phyloP scores from a whole-genome alignment of 2,113 vertebrate species.

The Chaetodon auriga region DNA sequence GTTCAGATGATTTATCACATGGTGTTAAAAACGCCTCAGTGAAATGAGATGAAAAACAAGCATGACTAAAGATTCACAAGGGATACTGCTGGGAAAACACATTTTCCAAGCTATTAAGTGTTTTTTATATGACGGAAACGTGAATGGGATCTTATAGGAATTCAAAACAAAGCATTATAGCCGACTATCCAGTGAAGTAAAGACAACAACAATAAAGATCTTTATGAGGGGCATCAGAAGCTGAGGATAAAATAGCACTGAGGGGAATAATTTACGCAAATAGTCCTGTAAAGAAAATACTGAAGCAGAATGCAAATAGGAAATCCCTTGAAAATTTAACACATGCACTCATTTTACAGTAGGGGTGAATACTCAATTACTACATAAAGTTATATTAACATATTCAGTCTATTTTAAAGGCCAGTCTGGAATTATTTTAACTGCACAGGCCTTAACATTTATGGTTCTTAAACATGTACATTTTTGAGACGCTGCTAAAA shows the following conservation, averaged over 20 bases:
- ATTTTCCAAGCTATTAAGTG: slow-evolving; percentile 76
- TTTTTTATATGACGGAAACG: slow-evolving; percentile 70
- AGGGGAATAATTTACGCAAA: slow-evolving; percentile 60
- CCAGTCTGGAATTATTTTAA: neutral
- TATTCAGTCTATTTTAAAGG: slow-evolving; percentile 15
- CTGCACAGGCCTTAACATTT: neutral
- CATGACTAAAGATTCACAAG: slow-evolving; percentile 75
- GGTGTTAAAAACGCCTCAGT: slow-evolving; percentile 67
- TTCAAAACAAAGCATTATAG: slow-evolving; percentile 63
- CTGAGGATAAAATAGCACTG: slow-evolving; percentile 47
- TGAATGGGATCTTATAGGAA: slow-evolving; percentile 62
- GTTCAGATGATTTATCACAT: slow-evolving; percentile 65
- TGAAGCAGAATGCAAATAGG: slow-evolving; percentile 21
- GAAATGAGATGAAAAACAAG: slow-evolving; percentile 76
- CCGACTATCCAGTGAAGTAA: slow-evolving; percentile 50
- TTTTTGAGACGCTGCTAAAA: neutral
- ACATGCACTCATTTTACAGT: slow-evolving; percentile 39
- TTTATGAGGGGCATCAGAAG: slow-evolving; percentile 57
- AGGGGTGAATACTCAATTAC: slow-evolving; percentile 31
- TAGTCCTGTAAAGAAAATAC: slow-evolving; percentile 55
- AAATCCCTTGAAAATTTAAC: slow-evolving; percentile 40
- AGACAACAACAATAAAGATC: slow-evolving; percentile 63
- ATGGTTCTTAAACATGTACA: neutral
- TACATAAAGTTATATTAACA: slow-evolving; percentile 24
- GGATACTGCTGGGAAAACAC: slow-evolving; percentile 71